Percentiles rank a stretch among this genome's conserved stretches.
phyloP scores from a whole-genome alignment of 2,888 invertebrate genomes.

The Physocephala rufipes region DNA sequence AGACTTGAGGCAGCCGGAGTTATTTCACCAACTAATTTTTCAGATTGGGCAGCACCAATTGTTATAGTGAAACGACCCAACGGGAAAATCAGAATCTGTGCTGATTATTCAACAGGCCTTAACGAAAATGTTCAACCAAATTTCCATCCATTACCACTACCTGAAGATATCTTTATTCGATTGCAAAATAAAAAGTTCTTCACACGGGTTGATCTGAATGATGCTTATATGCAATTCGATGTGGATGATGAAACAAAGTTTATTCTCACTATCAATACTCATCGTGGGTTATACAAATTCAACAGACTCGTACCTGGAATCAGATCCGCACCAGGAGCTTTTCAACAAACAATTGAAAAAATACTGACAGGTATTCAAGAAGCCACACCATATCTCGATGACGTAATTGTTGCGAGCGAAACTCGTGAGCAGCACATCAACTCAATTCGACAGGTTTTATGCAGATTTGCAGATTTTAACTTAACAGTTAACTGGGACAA shows the following conservation, averaged over 20 bases:
- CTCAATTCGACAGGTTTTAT: neutral
- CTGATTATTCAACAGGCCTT: conserved; percentile 44
- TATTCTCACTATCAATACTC: conserved; percentile 39
- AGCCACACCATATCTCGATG: conserved; percentile 9
- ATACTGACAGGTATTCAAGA: neutral
- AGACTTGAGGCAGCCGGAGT: conserved; percentile 37
- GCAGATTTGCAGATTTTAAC: neutral
- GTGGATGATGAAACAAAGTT: conserved; percentile 39
- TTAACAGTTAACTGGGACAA: neutral
- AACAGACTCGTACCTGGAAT: conserved; percentile 38
- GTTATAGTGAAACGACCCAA: conserved; percentile 39
- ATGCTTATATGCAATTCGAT: conserved; percentile 44
- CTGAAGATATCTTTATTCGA: conserved; percentile 38
- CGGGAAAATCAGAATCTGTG: conserved; percentile 42
- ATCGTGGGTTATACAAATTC: conserved; percentile 38
- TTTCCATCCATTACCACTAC: conserved; percentile 39
- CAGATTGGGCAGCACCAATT: conserved; percentile 44
- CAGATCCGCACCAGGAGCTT: conserved; percentile 23
- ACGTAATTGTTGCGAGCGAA: neutral
- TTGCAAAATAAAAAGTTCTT: conserved; percentile 25
- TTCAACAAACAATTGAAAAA: conserved; percentile 8
- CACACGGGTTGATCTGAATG: conserved; percentile 38
- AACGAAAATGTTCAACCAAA: conserved; percentile 39
- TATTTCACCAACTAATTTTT: conserved; percentile 40
- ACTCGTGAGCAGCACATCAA: neutral